Evolutionary conservation across 2,113 vertebrate species (phyloP).

Genomic region (Microcebus murinus): DNA sequence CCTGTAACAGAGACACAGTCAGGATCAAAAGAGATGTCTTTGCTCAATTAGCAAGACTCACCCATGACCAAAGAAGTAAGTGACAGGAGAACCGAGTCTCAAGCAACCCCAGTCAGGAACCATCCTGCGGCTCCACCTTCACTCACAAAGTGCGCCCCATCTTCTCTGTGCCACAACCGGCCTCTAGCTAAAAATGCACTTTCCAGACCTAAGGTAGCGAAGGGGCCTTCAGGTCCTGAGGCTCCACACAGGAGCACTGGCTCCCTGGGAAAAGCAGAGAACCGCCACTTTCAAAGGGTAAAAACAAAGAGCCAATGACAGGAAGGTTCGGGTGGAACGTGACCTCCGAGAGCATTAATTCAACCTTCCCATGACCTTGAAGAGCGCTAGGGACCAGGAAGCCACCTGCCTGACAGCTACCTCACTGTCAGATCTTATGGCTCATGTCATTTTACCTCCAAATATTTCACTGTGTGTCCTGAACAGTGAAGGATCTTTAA

Average conservation of each 20-base stretch:
- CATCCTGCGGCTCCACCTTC: fast-evolving
- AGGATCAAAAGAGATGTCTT: neutral
- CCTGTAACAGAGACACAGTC: slow-evolving; percentile 83
- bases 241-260: neutral
- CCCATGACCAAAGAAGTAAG: fast-evolving
- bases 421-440: neutral
- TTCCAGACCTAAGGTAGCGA: neutral
- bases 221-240: neutral
- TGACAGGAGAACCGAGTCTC: no score
- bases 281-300: neutral
- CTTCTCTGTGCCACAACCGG: neutral
- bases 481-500: neutral
- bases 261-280: neutral
- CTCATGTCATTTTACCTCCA: neutral
- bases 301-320: neutral
- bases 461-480: neutral
- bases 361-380: no score
- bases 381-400: neutral
- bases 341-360: neutral
- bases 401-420: fast-evolving
- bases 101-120: neutral
- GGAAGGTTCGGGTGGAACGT: neutral
- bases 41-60: no score
- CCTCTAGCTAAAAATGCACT: neutral
- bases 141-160: neutral